Evolutionary conservation across 2,888 invertebrate species (phyloP).

Genomic region (Philhelius pedissequus): DNA sequence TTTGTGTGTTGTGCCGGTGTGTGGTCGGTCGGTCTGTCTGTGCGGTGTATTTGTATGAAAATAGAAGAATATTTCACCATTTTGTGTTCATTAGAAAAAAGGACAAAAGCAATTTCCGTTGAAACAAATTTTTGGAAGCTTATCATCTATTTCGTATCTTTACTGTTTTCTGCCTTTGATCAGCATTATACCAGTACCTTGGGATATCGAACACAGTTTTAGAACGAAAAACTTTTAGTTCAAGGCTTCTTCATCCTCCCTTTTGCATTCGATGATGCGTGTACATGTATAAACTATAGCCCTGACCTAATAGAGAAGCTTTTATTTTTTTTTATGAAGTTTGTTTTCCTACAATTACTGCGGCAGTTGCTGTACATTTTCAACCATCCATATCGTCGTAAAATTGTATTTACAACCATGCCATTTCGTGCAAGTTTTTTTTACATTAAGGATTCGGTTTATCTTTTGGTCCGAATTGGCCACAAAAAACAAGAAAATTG

Average conservation of each 20-base stretch:
- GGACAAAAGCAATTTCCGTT: background rate
- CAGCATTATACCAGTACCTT: background rate
- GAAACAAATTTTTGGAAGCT: background rate
- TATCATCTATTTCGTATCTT: background rate
- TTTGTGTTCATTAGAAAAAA: background rate
- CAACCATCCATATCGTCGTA: background rate
- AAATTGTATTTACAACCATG: constrained; percentile 23
- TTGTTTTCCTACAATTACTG: background rate
- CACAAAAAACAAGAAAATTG: background rate
- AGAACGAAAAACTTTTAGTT: background rate
- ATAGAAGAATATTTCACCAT: background rate
- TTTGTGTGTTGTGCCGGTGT: background rate
- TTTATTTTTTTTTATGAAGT: background rate
- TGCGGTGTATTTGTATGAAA: background rate
- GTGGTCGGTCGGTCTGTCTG: background rate
- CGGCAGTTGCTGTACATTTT: background rate
- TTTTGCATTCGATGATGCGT: background rate
- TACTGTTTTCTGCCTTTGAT: background rate
- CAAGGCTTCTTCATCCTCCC: background rate
- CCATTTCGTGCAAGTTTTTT: background rate
- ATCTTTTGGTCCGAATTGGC: background rate
- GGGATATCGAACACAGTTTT: background rate
- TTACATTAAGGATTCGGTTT: background rate
- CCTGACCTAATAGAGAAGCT: background rate
- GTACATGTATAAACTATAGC: background rate